Conservation (phyloP, 2,113 vertebrate genomes). For the Sylvia atricapilla region DNA sequence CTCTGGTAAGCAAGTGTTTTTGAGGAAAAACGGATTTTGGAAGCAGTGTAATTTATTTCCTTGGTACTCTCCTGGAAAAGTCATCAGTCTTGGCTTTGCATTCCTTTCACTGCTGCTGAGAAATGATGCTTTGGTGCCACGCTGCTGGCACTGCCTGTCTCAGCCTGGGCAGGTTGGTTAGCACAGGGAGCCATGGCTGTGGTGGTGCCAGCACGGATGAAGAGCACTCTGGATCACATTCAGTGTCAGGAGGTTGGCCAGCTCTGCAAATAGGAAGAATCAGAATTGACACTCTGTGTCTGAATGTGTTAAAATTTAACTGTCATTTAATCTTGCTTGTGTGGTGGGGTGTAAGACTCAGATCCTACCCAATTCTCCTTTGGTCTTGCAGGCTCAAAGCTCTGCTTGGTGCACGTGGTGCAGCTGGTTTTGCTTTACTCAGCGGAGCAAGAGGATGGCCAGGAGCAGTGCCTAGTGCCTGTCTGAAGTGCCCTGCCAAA, state of each 20-base stretch:
- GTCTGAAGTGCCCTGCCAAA: not conserved
- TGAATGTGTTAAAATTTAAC: not conserved
- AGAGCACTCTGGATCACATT: fast-evolving
- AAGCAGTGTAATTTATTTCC: not conserved
- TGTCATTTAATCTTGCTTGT: not conserved
- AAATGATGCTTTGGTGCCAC: not conserved
- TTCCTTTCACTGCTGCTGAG: not conserved
- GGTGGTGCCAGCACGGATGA: not conserved
- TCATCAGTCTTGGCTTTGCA: not conserved
- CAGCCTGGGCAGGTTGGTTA: not conserved
- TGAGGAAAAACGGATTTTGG: not conserved
- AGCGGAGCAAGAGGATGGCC: not conserved
- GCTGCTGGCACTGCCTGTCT: not conserved
- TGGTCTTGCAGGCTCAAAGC: not conserved
- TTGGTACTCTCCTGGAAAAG: not conserved
- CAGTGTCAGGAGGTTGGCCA: not conserved
- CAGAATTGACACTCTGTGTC: not conserved
- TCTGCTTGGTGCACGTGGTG: not conserved
- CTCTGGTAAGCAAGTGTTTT: not conserved
- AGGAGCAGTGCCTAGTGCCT: not conserved
- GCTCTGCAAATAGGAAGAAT: not conserved
- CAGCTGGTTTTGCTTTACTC: not conserved
- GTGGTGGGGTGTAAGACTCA: fast-evolving
- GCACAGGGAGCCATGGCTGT: fast-evolving
- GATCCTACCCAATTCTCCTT: fast-evolving